These are phyloP conservation scores for Atethmia centrago DNA, from an alignment of 2,888 invertebrate genomes.

Conservation along the genomic window DNA sequence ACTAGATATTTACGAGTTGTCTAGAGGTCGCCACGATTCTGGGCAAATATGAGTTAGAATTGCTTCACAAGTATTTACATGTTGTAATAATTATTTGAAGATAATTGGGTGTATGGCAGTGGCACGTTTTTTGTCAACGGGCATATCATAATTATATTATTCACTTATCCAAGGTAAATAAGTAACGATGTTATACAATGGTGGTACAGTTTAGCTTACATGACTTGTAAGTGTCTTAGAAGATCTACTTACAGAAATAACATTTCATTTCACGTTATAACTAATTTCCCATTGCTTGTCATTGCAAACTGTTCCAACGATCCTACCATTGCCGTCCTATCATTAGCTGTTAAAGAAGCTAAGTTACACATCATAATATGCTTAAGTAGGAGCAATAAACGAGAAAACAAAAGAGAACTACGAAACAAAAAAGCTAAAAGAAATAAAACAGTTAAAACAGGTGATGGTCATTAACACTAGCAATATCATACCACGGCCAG, in stretches of 20 bases:
- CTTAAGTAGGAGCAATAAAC: background rate
- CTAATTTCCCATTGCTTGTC: background rate
- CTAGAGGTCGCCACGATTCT: constrained; percentile 42
- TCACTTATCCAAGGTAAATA: background rate
- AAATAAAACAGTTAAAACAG: constrained; percentile 2
- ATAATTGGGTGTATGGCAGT: constrained; percentile 30
- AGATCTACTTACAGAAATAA: background rate
- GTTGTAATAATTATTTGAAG: constrained; percentile 28
- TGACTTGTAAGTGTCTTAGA: no score
- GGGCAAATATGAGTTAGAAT: constrained; percentile 24
- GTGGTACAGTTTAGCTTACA: background rate
- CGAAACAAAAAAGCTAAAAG: background rate
- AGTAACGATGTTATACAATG: background rate
- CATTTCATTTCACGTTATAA: background rate
- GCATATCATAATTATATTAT: background rate
- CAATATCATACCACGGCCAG: constrained; percentile 11
- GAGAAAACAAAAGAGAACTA: background rate
- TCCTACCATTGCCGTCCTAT: background rate
- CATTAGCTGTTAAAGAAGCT: background rate
- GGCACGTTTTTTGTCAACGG: background rate
- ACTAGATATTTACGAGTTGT: constrained; percentile 45
- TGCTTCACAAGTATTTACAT: constrained; percentile 16
- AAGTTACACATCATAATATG: background rate
- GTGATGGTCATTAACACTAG: background rate
- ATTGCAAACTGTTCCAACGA: background rate